These are phyloP conservation scores for Heliopora coerulea DNA, from an alignment of 92 coral and sea anemone species.

Conservation along the genomic window DNA sequence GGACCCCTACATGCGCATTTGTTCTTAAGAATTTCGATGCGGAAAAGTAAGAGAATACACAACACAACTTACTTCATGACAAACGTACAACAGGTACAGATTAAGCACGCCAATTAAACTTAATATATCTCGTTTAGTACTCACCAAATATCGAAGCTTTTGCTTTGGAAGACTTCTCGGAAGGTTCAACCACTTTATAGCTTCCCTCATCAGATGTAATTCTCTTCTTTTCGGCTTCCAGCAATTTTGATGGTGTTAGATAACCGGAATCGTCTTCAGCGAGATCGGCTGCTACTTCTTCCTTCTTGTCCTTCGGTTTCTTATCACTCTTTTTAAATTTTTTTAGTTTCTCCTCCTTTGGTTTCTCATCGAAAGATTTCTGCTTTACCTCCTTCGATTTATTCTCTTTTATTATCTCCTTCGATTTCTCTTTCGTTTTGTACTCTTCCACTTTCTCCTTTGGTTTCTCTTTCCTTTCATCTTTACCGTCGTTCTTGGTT, in stretches of 20 bases:
- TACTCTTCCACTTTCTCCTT: background rate
- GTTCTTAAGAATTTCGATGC: no score
- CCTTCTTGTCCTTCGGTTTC: background rate
- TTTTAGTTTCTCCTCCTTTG: no score
- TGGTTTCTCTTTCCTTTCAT: conserved; percentile 8
- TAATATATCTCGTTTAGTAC: no score
- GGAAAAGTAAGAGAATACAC: no score
- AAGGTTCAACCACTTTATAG: background rate
- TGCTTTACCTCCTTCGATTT: background rate
- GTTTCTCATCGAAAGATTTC: no score
- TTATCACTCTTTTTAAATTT: no score
- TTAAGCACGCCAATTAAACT: no score
- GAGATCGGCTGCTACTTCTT: background rate
- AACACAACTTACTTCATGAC: no score
- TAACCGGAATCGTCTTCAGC: background rate
- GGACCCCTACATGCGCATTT: no score
- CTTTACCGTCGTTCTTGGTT: background rate
- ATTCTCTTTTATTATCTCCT: conserved; percentile 17
- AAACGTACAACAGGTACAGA: no score
- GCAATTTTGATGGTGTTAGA: background rate
- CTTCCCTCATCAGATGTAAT: background rate
- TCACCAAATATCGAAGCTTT: background rate
- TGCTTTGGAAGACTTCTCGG: background rate
- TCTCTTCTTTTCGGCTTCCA: background rate
- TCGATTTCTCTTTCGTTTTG: background rate